Evolutionary conservation across 2,113 vertebrate species (phyloP).

Genomic region (Oxyruncus cristatus): DNA sequence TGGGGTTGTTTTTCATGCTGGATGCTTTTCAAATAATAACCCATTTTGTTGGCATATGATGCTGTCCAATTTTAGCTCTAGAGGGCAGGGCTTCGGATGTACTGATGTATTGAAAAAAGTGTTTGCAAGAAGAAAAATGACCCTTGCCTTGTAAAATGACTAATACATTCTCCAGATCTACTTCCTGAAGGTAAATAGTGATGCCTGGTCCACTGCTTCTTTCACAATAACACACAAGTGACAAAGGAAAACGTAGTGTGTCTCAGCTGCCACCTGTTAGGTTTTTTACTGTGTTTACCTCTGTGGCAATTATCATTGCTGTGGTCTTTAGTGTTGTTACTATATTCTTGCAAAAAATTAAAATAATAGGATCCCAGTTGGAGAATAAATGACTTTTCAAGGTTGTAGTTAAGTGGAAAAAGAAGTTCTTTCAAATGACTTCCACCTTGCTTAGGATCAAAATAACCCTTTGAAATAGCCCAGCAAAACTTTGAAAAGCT

Average conservation of each 20-base stretch:
- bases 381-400: background rate
- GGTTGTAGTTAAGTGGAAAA: background rate
- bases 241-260: background rate
- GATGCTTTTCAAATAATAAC: background rate
- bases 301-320: background rate
- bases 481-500: background rate
- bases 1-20: background rate
- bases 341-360: background rate
- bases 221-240: background rate
- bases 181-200: background rate
- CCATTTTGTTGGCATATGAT: fast-evolving
- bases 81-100: background rate
- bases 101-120: background rate
- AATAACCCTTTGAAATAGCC: background rate
- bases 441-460: background rate
- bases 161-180: background rate
- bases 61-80: background rate
- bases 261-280: background rate
- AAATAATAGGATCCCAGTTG: background rate
- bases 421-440: background rate
- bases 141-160: background rate
- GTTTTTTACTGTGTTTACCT: background rate
- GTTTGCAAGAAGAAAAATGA: background rate
- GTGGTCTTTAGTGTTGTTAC: background rate
- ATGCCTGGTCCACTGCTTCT: fast-evolving